Conservation (phyloP, 2,888 invertebrate species). For the Ormyrus labotus region DNA sequence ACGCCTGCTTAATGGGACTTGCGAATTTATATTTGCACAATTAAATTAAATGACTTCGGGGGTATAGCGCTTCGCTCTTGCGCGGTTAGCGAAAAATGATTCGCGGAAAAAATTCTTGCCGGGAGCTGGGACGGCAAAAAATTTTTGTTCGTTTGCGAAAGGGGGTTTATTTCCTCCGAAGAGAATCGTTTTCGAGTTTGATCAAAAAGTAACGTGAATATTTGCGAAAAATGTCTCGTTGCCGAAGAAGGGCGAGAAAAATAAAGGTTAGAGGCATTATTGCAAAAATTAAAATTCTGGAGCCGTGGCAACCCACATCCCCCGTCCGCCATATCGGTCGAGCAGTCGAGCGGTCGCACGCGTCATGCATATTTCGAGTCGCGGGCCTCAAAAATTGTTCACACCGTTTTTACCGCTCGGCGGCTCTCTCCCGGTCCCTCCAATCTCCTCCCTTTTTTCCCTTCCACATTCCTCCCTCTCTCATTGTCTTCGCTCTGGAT, state of each 20-base stretch:
- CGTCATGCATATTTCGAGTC: constrained; percentile 25
- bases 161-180: too few species aligned
- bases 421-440: neutral
- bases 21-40: constrained; percentile 56
- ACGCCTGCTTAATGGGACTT: constrained; percentile 38
- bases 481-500: neutral
- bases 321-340: too few species aligned
- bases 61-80: neutral
- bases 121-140: constrained; percentile 4
- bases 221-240: too few species aligned
- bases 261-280: too few species aligned
- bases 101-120: constrained; percentile 42
- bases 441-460: neutral
- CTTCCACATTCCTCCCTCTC: neutral
- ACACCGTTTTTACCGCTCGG: constrained; percentile 50
- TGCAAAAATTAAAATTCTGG: too few species aligned
- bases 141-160: constrained; percentile 28
- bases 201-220: too few species aligned
- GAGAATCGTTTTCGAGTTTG: too few species aligned
- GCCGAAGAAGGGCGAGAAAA: too few species aligned
- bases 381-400: constrained; percentile 52
- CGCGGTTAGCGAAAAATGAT: constrained; percentile 36
- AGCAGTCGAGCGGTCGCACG: neutral
- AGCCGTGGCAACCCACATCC: too few species aligned
- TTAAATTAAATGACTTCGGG: constrained; percentile 55